Base-by-base conservation (phyloP, 2,888 invertebrate species). In the Orchesellides sinensis region DNA sequence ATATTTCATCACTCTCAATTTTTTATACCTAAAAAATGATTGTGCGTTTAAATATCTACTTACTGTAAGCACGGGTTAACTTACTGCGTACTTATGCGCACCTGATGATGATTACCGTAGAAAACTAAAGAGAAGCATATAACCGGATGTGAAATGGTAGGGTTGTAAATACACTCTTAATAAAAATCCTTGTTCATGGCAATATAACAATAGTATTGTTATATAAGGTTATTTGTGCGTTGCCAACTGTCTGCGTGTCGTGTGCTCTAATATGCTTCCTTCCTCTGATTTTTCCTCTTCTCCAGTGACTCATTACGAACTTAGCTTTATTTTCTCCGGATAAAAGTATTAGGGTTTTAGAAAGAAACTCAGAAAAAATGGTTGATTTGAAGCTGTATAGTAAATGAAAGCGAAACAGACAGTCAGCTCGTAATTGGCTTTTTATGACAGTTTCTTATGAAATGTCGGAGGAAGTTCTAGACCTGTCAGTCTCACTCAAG, bases 361-460 rank as follows among this genome's bases (percentile, higher is more conserved):
- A n/a, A n/a, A n/a, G n/a, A n/a, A n/a, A n/a, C n/a, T 40, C 40
- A 40, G n/a, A 40, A n/a, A 40, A 40, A 10, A 56, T 27, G 61
- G n/a, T 35, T 61, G n/a, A 61, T 10, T 17, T 8, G 32, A 61
- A 29, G 19, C 6, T 54, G 29, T 27, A 29, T 10, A 61, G 14
- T 10, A 49, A 5, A 49, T 10, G 49, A 40, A 40, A 40, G 47
- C 54, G 56, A 40, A 35, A 63, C 49, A 61, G 52, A 59, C 68
- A 59, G 59, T 54, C 77, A 68, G 52, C n/a, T 35, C 35, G 54
- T 79, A 72, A 79, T 79, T 79, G 70, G 63, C 70, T 79, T 79
- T 79, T 79, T 72, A 79, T 79, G 79, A 79, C 79, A 79, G 72
- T 63, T 72, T 54, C 79, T 52, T 61, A 69, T 49, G 68, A 78